Evolutionary conservation across 53 echinoderm and acorn worm species (phyloP), one percentile per base, ranked within the genome.

Genomic region (Mesocentrotus franciscanus): DNA sequence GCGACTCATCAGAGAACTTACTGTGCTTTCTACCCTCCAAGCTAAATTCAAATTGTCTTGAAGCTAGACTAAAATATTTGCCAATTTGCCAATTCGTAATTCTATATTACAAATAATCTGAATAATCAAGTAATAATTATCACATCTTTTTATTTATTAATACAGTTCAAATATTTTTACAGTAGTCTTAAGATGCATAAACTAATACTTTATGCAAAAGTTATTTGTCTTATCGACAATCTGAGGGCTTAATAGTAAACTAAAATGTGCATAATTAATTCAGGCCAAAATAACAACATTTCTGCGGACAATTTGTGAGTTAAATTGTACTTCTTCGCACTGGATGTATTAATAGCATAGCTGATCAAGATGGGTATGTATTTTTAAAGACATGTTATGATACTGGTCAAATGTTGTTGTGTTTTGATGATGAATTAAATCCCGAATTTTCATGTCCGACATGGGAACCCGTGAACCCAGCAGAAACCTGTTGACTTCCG

Each of bases 401-500:
- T 42, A 9, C 15, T 42, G 42, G 7, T 20, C 17, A 81, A 39
- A 42, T 81, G 42, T 42, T 36, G 13, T 33, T 42, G 9, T 81
- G 39, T 81, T 18, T 15, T 81, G 4, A 35, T 81, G 42, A 35
- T 81, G 22, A 39, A 39, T 39, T 81, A 9, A 8, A 20, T 42
- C 36, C 18, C 18, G 0, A 81, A 81, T 18, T 39, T 39, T 20
- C 18, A 5, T 39, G 81, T 16, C 36, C 18, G 22, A 81, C 15
- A 34, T 78, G 81, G 16, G 18, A 81, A 1, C 64, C 17, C 12
- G 81, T 17, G 42, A 17, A 39, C 39, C 22, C 81, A 81, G 81
- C 81, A 36, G 42, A 35, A 81, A 42, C 81, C 42, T 42, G 81
- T 81, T 81, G 81, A 81, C 81, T 81, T 81, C 81, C 81, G 81